phyloP scores from a whole-genome alignment of 2,113 vertebrate species.

The Oenanthe oenanthe region DNA sequence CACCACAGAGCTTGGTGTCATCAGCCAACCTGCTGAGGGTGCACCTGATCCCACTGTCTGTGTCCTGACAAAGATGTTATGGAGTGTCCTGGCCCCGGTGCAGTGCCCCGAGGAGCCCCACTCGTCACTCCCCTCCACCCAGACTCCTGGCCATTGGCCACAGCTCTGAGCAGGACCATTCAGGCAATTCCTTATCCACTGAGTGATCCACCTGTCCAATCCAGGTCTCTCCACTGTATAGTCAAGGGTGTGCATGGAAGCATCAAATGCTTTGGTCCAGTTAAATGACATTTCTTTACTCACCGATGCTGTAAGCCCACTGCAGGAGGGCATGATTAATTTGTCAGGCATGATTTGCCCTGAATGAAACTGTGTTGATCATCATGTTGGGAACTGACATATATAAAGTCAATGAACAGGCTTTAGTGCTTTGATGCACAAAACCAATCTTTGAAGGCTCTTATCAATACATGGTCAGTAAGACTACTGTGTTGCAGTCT shows the following conservation, averaged over 20 bases:
- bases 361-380: not conserved
- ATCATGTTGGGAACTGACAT: not conserved
- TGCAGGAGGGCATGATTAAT: not conserved
- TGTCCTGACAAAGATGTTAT: not conserved
- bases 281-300: not conserved
- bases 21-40: not conserved
- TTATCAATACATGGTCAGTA: not conserved
- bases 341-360: not conserved
- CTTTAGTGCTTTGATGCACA: not conserved
- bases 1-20: not conserved
- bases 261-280: not conserved
- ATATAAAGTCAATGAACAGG: not conserved
- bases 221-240: not conserved
- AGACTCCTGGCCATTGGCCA: not conserved
- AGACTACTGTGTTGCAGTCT: not conserved
- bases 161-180: not conserved
- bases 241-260: not conserved
- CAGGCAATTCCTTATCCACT: not conserved
- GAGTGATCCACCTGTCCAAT: not conserved
- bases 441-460: not conserved
- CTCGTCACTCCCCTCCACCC: not conserved
- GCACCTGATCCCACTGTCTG: not conserved
- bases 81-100: not conserved
- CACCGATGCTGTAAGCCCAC: rapidly evolving
- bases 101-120: not conserved